These are phyloP conservation scores for Pheosia gnoma DNA, from an alignment of 2,888 invertebrate species.

Conservation along the genomic window DNA sequence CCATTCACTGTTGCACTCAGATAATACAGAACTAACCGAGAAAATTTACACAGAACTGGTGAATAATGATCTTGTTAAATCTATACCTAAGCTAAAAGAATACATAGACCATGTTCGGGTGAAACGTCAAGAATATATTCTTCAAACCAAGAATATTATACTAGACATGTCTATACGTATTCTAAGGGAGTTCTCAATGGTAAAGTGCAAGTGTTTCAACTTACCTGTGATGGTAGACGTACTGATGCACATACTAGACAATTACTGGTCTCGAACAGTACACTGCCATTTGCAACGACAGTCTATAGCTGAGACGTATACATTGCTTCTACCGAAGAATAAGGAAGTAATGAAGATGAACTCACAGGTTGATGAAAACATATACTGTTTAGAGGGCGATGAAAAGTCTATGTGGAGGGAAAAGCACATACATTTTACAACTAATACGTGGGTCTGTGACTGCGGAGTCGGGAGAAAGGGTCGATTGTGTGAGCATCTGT, in stretches of 20 bases:
- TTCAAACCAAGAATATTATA: constrained; percentile 12
- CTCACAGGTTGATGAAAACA: constrained; percentile 4
- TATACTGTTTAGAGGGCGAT: constrained; percentile 8
- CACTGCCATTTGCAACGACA: constrained; percentile 27
- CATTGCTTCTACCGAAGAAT: constrained; percentile 16
- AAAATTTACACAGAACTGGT: constrained; percentile 15
- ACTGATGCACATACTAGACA: constrained; percentile 44
- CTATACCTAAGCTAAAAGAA: constrained; percentile 14
- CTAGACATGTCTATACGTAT: constrained; percentile 22
- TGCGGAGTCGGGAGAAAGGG: constrained; percentile 41
- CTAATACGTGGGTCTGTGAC: constrained; percentile 47
- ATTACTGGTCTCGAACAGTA: constrained; percentile 37
- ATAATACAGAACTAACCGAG: constrained; percentile 13
- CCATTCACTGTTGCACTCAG: constrained; percentile 15
- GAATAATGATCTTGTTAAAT: constrained; percentile 6
- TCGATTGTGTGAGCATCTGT: constrained; percentile 48
- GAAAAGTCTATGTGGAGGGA: constrained; percentile 10
- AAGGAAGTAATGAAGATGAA: constrained; percentile 8
- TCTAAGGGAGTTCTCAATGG: constrained; percentile 23
- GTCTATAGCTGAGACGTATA: constrained; percentile 22
- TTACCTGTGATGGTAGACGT: constrained; percentile 45
- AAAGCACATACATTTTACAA: constrained; percentile 30
- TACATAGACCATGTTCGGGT: constrained; percentile 18
- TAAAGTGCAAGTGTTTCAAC: constrained; percentile 40
- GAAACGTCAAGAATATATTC: constrained; percentile 11